phyloP scores from a whole-genome alignment of 2,888 invertebrate species.

The Idaea straminata region DNA sequence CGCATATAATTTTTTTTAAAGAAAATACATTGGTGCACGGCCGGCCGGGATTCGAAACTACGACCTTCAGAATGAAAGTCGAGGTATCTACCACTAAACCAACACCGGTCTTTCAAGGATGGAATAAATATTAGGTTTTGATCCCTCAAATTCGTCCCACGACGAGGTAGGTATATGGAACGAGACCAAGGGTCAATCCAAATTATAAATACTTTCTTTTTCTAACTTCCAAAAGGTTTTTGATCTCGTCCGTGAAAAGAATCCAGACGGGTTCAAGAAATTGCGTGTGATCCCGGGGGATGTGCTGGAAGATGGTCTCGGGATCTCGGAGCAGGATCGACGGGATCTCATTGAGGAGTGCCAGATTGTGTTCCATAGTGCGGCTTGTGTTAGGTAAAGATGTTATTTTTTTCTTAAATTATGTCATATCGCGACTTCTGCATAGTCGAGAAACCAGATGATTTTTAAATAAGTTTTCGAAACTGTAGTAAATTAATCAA shows the following conservation, averaged over 20 bases:
- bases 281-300: slow-evolving; percentile 84
- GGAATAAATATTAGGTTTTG: no score
- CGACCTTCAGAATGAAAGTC: no score
- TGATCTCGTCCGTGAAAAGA: slow-evolving; percentile 70
- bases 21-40: no score
- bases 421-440: neutral
- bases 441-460: no score
- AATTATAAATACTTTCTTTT: neutral
- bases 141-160: neutral
- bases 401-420: neutral
- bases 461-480: no score
- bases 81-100: no score
- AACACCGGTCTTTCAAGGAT: no score
- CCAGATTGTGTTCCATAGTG: slow-evolving; percentile 90
- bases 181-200: neutral
- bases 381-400: slow-evolving; percentile 86
- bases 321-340: slow-evolving; percentile 79
- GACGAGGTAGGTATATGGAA: no score
- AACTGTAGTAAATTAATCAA: no score
- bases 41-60: no score
- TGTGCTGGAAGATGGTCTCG: slow-evolving; percentile 80
- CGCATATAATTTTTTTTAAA: no score
- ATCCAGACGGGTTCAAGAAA: slow-evolving; percentile 82
- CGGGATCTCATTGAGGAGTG: slow-evolving; percentile 81
- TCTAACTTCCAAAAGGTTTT: slow-evolving; percentile 67